Conservation (phyloP, 2,113 vertebrate genomes). For the Bothrops jararaca region DNA sequence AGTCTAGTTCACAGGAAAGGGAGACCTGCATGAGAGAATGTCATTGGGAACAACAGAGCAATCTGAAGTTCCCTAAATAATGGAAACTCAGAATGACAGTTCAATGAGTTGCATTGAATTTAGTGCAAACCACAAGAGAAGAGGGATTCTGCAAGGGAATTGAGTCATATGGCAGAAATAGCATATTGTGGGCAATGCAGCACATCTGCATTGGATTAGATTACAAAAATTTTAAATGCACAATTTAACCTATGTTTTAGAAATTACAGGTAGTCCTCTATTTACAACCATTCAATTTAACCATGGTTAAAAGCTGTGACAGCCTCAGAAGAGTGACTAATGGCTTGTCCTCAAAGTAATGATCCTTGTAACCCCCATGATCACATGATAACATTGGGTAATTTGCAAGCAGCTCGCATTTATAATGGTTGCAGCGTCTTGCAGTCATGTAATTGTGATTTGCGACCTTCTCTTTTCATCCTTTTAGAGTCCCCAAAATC, state of each 20-base stretch:
- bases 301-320: not conserved
- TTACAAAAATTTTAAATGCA: not conserved
- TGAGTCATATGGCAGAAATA: not conserved
- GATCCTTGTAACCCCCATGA: not conserved
- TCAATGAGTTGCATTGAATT: not conserved
- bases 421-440: not conserved
- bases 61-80: not conserved
- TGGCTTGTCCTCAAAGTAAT: not conserved
- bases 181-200: not conserved
- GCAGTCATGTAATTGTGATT: not conserved
- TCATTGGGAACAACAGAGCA: not conserved
- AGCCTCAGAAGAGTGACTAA: not conserved
- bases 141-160: not conserved
- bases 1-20: no score
- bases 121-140: not conserved
- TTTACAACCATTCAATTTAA: not conserved
- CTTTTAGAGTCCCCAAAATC: not conserved
- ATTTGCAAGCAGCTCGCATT: not conserved
- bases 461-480: not conserved
- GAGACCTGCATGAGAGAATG: not conserved
- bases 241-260: not conserved
- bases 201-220: not conserved
- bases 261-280: not conserved
- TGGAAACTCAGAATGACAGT: not conserved
- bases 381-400: not conserved